These are phyloP conservation scores for Acleris sparsana DNA, from an alignment of 2,888 invertebrate species.

Conservation along the genomic window DNA sequence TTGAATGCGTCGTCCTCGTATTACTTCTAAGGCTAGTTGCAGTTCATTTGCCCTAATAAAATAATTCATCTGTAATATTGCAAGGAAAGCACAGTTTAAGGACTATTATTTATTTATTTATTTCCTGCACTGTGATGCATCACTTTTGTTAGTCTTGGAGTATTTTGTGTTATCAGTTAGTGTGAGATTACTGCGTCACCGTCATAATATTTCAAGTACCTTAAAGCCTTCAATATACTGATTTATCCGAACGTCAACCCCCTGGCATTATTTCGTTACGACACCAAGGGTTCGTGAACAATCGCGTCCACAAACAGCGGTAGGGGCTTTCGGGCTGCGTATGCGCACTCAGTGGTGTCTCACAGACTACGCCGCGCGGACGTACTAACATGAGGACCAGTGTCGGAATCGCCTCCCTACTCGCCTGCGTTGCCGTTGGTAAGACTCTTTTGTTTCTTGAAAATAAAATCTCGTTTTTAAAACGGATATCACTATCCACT, in stretches of 20 bases:
- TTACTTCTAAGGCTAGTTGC: too few relatives aligned
- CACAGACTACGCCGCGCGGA: slow-evolving; percentile 65
- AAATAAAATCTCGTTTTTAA: background rate
- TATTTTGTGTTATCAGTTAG: too few relatives aligned
- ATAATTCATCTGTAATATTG: too few relatives aligned
- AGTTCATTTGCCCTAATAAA: too few relatives aligned
- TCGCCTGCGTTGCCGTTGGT: slow-evolving; percentile 71
- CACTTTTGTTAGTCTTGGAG: too few relatives aligned
- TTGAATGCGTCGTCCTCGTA: too few relatives aligned
- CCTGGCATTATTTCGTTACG: slow-evolving; percentile 2
- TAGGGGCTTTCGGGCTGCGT: slow-evolving; percentile 1
- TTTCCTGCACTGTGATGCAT: too few relatives aligned
- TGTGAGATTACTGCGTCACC: too few relatives aligned
- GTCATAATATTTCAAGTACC: background rate
- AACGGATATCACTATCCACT: background rate
- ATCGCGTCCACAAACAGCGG: background rate
- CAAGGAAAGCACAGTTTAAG: too few relatives aligned
- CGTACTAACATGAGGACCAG: slow-evolving; percentile 69
- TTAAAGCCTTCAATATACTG: background rate
- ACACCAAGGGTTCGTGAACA: slow-evolving; percentile 10
- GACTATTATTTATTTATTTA: too few relatives aligned
- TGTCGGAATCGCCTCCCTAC: slow-evolving; percentile 63
- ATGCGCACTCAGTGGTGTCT: slow-evolving; percentile 65
- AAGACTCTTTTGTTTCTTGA: slow-evolving; percentile 47
- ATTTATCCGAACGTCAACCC: slow-evolving; percentile 5